A percentile compares a stretch with the other conserved stretches of the same genome.
Evolutionary conservation across 2,113 vertebrate species (phyloP).

Genomic region (Ptychochromis oligacanthus): DNA sequence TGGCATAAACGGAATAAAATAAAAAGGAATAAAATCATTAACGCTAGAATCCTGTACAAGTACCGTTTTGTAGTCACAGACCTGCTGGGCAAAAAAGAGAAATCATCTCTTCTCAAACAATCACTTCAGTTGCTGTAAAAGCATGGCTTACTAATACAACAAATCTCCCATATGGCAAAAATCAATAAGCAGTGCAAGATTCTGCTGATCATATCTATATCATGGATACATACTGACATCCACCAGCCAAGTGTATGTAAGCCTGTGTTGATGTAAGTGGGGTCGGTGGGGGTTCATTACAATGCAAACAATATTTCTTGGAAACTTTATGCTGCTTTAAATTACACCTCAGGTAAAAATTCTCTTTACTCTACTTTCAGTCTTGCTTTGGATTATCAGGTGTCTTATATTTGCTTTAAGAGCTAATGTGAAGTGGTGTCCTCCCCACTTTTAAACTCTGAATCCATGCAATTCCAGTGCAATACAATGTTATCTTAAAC

Average conservation of each 20-base stretch:
- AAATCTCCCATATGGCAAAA: conserved; percentile 68
- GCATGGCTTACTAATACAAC: conserved; percentile 61
- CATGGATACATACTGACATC: conserved; percentile 56
- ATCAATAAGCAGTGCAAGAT: conserved; percentile 71
- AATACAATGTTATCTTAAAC: neutral
- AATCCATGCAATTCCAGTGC: neutral
- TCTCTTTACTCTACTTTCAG: neutral
- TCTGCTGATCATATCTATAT: conserved; percentile 71
- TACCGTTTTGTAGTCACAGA: conserved; percentile 10
- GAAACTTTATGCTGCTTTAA: conserved; percentile 2
- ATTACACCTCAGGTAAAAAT: neutral
- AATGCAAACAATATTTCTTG: conserved; percentile 19
- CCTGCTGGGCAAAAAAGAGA: neutral
- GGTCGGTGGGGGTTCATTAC: neutral
- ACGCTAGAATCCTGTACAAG: neutral
- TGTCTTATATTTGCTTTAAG: conserved; percentile 12
- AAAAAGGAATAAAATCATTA: neutral
- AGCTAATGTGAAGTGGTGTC: neutral
- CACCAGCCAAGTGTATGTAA: conserved; percentile 9
- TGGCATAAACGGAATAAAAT: no score
- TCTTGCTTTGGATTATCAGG: conserved; percentile 3
- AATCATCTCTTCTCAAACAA: conserved; percentile 37
- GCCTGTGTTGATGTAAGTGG: neutral
- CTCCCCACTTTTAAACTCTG: no score
- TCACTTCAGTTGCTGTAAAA: conserved; percentile 61